Base-by-base conservation (phyloP, 2,888 invertebrate species). In the Agrochola lychnidis region DNA sequence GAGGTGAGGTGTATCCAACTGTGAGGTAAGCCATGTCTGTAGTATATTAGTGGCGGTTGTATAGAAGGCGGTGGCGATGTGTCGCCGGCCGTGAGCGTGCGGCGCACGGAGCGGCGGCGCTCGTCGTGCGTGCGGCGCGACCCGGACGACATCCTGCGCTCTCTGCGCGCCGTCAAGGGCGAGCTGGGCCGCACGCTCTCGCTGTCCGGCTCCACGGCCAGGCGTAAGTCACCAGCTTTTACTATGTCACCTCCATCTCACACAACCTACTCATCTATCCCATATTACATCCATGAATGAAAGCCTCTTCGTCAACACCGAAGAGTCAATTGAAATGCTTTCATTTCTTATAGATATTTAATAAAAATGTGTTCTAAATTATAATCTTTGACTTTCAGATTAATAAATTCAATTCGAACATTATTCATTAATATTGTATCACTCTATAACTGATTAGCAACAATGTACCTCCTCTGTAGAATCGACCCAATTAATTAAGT, bases 131-230 rank as follows among this genome's bases (percentile, higher is more conserved):
- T 98, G 63, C 97, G 98, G 62, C 97, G 98, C 88, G 98, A 98
- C 94, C 98, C 98, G 1, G 98, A 98, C 93, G 98, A 98, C 94
- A 98, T 98, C 89, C 94, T 98, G 84, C 98, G 98, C 89, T 98
- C 98, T 48, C 95, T 98, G 87, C 98, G 98, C 91, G 98, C 98
- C 77, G 98, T 98, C 84, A 98, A 98, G 92, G 98, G 98, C 70
- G 98, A 98, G 92, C 97, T 98, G 64, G 98, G 98, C 73, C 97
- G 98, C 78, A 98, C 98, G 73, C 98, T 98, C 97, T 98, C 98
- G 91, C 97, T 98, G 87, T 97, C 98, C 84, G 98, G 97, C 71
- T 97, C 97, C 84, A 97, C 97, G 89, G 98, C 98, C 89, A 97
- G 98, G 97, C 98, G 98, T 98, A 97, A 98, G 98, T 98, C 56